Evolutionary conservation across 2,797 vertebrate species (phyloP).

Genomic region (Cephalopachus bancanus): DNA sequence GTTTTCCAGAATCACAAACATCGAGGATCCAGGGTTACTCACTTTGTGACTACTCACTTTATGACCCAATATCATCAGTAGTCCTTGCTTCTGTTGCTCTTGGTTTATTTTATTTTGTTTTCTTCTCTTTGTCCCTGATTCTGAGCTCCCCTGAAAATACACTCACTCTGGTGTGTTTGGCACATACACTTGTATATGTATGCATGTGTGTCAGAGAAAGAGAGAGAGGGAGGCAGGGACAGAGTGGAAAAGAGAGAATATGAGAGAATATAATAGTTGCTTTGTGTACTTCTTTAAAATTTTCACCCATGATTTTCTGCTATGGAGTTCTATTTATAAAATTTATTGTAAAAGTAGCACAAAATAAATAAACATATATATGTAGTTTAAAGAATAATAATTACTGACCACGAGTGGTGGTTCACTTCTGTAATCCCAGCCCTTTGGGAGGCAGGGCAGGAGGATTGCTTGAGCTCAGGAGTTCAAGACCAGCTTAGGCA

Average conservation of each 20-base stretch:
- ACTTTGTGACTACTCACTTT: neutral
- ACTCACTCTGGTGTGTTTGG: neutral
- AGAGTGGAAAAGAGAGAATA: neutral
- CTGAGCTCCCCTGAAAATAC: neutral
- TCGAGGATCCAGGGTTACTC: neutral
- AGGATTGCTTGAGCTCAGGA: too few relatives aligned
- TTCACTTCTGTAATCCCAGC: too few relatives aligned
- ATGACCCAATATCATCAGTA: neutral
- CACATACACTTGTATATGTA: neutral
- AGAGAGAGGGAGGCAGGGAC: neutral
- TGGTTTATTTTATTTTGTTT: slow-evolving; percentile 15
- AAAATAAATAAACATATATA: neutral
- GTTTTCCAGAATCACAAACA: neutral
- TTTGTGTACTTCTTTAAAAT: neutral
- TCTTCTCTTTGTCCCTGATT: neutral
- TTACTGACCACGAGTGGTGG: neutral
- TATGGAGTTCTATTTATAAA: neutral
- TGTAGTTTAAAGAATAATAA: neutral
- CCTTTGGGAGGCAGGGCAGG: too few relatives aligned
- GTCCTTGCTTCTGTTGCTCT: neutral
- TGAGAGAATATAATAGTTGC: neutral
- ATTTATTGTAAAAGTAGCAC: neutral
- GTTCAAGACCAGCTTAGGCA: too few relatives aligned
- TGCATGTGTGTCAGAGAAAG: neutral
- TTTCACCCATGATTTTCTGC: neutral